phyloP scores from a whole-genome alignment of 2,113 vertebrate genomes.

The Brienomyrus longianalis region DNA sequence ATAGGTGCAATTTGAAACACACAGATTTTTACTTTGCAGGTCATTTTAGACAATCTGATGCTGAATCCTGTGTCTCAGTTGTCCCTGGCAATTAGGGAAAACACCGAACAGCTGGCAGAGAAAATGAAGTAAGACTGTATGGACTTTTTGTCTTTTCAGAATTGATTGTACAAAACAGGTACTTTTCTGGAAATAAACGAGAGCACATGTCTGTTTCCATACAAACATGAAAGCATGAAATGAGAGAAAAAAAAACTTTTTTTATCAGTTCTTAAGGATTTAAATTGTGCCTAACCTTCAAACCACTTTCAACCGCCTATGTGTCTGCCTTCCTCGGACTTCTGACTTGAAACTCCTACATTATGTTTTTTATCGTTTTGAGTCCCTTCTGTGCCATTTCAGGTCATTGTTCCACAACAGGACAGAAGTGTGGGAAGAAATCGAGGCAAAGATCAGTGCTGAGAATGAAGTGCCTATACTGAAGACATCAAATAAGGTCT shows the following conservation, averaged over 20 bases:
- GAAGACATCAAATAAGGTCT: slow-evolving; percentile 86
- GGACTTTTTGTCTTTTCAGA: neutral
- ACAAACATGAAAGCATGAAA: neutral
- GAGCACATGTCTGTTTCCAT: neutral
- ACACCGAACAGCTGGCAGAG: slow-evolving; percentile 82
- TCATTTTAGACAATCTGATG: slow-evolving; percentile 75
- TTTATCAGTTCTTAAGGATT: neutral
- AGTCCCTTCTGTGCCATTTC: slow-evolving; percentile 5
- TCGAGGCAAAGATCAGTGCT: slow-evolving; percentile 77
- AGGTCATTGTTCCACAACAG: slow-evolving; percentile 88
- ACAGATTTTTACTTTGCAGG: slow-evolving; percentile 49
- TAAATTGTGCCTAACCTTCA: neutral
- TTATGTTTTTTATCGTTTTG: neutral
- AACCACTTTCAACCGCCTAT: neutral
- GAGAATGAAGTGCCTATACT: slow-evolving; percentile 77
- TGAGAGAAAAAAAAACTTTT: neutral
- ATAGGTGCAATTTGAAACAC: neutral
- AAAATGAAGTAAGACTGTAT: slow-evolving; percentile 85
- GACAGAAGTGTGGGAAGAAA: slow-evolving; percentile 75
- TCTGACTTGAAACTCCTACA: neutral
- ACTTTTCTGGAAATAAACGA: neutral
- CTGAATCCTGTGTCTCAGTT: slow-evolving; percentile 85
- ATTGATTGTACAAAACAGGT: neutral
- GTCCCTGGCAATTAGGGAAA: slow-evolving; percentile 80
- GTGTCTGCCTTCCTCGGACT: neutral